phyloP scores from a whole-genome alignment of 1,140 invertebrate species.

The Musca vetustissima region DNA sequence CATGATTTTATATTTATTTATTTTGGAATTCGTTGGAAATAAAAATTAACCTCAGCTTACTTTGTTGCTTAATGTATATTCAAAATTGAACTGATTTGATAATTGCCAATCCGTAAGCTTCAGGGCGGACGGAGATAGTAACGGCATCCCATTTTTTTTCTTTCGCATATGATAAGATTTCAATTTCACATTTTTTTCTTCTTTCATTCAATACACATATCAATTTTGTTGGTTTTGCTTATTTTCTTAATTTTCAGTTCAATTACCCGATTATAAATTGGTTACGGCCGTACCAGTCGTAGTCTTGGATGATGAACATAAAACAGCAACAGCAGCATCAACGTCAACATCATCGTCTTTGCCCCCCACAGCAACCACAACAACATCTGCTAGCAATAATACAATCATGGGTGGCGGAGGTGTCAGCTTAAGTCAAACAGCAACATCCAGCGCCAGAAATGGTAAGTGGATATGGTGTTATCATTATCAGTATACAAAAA shows the following conservation, averaged over 20 bases:
- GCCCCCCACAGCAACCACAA: neutral
- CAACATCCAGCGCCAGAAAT: constrained; percentile 40
- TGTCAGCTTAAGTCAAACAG: constrained; percentile 31
- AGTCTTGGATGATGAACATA: constrained; percentile 61
- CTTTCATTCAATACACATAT: too few relatives aligned
- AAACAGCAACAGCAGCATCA: constrained; percentile 32
- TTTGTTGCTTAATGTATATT: neutral
- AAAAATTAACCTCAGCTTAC: too few relatives aligned
- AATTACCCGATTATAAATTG: constrained; percentile 59
- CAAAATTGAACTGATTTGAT: neutral
- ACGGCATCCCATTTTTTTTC: neutral
- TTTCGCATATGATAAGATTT: neutral
- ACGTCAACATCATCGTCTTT: constrained; percentile 22
- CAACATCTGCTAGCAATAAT: constrained; percentile 28
- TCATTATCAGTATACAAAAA: neutral
- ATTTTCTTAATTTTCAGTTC: constrained; percentile 35
- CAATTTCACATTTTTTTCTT: too few relatives aligned
- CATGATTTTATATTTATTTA: too few relatives aligned
- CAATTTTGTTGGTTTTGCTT: neutral
- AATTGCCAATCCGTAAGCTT: too few relatives aligned
- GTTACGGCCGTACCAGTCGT: constrained; percentile 64
- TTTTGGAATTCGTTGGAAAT: neutral
- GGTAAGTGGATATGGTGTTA: constrained; percentile 40
- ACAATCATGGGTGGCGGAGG: neutral
- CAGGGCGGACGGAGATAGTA: too few relatives aligned